Conservation (phyloP, 1,140 invertebrate genomes). For the Hycleus cichorii region DNA sequence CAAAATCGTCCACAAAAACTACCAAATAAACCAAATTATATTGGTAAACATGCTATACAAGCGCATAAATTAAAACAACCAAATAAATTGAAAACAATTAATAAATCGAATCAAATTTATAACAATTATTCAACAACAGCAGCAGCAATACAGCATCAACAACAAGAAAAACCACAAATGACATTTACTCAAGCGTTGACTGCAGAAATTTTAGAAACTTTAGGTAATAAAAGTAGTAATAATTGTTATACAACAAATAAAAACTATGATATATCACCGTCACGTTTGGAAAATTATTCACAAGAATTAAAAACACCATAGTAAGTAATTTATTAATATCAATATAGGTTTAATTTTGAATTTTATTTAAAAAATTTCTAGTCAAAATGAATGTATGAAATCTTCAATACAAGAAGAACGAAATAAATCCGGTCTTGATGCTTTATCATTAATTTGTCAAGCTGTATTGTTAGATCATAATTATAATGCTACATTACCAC, state of each 20-base stretch:
- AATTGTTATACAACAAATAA: slow-evolving; percentile 7
- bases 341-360: no score
- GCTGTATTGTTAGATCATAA: slow-evolving; percentile 76
- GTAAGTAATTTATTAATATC: slow-evolving; percentile 7
- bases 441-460: slow-evolving; percentile 42
- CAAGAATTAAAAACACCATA: slow-evolving; percentile 4
- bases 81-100: slow-evolving; percentile 7
- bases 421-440: slow-evolving; percentile 32
- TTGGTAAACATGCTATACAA: slow-evolving; percentile 40
- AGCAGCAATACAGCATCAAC: neutral
- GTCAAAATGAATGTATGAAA: no score
- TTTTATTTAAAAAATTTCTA: no score
- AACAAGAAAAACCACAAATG: slow-evolving; percentile 24
- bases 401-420: slow-evolving; percentile 18
- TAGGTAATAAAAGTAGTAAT: slow-evolving; percentile 24
- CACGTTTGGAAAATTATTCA: slow-evolving; percentile 23
- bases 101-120: slow-evolving; percentile 6
- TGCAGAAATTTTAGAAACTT: slow-evolving; percentile 39
- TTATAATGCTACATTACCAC: slow-evolving; percentile 64
- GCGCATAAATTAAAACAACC: slow-evolving; percentile 35
- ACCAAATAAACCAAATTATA: slow-evolving; percentile 36
- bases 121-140: slow-evolving; percentile 3
- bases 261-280: slow-evolving; percentile 25
- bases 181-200: slow-evolving; percentile 39
- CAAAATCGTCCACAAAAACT: slow-evolving; percentile 29